Conservation (phyloP, 2,888 invertebrate species). For the Willowsia nigromaculata region DNA sequence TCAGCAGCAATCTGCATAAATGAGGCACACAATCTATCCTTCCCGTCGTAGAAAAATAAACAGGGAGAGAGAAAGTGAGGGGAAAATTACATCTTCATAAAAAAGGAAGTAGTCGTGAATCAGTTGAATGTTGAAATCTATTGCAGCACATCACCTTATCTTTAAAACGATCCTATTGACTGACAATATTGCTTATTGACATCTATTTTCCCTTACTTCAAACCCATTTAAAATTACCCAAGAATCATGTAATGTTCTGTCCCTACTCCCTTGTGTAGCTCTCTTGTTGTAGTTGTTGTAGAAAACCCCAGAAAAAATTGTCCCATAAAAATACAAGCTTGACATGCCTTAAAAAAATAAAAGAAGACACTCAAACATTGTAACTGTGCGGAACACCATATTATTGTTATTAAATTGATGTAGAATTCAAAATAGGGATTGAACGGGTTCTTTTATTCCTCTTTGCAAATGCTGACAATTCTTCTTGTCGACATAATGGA, state of each 20-base stretch:
- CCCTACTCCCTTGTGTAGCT: conserved; percentile 23
- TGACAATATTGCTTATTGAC: conserved; percentile 74
- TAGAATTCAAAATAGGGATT: conserved; percentile 32
- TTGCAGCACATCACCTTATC: conserved; percentile 70
- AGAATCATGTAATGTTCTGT: conserved; percentile 38
- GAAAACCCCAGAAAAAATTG: conserved; percentile 54
- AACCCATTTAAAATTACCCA: conserved; percentile 31
- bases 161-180: conserved; percentile 71
- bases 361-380: not conserved
- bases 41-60: not conserved
- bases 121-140: conserved; percentile 57
- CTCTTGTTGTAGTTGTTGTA: conserved; percentile 55
- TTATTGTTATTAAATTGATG: conserved; percentile 42
- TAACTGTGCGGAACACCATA: conserved; percentile 18
- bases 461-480: conserved; percentile 26
- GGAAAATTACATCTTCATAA: conserved; percentile 69
- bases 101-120: conserved; percentile 42
- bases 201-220: conserved; percentile 22
- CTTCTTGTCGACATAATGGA: conserved; percentile 49
- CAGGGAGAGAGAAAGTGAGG: conserved; percentile 51
- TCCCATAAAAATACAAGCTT: conserved; percentile 48
- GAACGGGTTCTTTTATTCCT: not conserved
- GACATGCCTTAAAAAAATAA: conserved; percentile 61
- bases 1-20: not conserved
- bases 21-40: conserved; percentile 57